Evolutionary conservation across 2,888 invertebrate genomes (phyloP).

Genomic region (Morpho helenor): DNA sequence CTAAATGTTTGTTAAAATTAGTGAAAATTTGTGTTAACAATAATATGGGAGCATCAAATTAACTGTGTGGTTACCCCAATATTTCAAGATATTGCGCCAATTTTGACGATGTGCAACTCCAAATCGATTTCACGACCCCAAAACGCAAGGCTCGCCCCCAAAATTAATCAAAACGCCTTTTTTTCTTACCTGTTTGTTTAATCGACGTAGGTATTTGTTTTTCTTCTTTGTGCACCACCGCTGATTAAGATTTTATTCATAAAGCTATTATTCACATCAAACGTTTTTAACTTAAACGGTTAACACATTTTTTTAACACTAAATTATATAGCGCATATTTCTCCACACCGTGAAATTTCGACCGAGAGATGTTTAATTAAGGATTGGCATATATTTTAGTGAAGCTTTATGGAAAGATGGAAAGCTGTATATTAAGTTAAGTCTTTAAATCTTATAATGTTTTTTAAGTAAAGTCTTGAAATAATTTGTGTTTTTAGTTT

Average conservation of each 20-base stretch:
- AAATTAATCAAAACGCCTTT: constrained; percentile 73
- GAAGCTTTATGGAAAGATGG: too few relatives aligned
- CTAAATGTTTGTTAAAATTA: too few relatives aligned
- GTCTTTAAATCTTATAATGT: too few relatives aligned
- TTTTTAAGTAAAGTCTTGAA: too few relatives aligned
- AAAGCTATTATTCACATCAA: constrained; percentile 35
- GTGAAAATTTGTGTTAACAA: too few relatives aligned
- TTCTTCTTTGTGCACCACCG: constrained; percentile 51
- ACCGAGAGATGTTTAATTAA: too few relatives aligned
- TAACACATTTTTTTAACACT: constrained; percentile 20
- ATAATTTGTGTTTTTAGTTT: too few relatives aligned
- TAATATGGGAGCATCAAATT: too few relatives aligned
- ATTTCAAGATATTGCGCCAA: constrained; percentile 48
- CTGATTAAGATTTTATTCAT: constrained; percentile 79
- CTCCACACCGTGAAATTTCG: background rate
- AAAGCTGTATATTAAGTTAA: too few relatives aligned
- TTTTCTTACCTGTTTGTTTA: constrained; percentile 71
- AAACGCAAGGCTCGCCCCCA: constrained; percentile 49
- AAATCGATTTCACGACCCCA: constrained; percentile 50
- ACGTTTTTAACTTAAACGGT: constrained; percentile 34
- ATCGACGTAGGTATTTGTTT: constrained; percentile 59
- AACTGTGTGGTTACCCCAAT: constrained; percentile 39
- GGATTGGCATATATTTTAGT: too few relatives aligned
- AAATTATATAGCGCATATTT: constrained; percentile 15
- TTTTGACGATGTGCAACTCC: constrained; percentile 62